Base-by-base conservation (phyloP, 2,797 vertebrate genomes). In the Squalus acanthias region DNA sequence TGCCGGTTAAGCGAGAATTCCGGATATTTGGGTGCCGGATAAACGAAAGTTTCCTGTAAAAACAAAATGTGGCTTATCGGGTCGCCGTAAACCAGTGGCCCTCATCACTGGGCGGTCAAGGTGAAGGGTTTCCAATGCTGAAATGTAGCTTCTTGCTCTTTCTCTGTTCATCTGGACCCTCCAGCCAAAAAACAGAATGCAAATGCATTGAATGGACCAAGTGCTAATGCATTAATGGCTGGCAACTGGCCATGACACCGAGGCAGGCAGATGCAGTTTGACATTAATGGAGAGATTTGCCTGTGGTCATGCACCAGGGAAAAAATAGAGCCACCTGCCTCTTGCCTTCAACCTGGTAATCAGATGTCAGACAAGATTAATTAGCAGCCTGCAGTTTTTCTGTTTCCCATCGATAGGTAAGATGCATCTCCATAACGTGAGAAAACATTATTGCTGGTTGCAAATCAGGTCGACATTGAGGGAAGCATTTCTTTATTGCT, bases 271-370 rank as follows among this genome's bases (percentile, higher is more conserved):
- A 99, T 98, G 98, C 97, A 97, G 97, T 97, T 96, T 98, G 99
- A 99, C 99, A 98, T 98, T 99, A 99, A 99, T 99, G 99, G 99
- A 98, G 98, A 98, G 98, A 99, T 98, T 98, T 97, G 98, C 99
- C 99, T 97, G 98, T 97, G 98, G 99, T 98, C 98, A 98, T 98
- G 97, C 96, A 97, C 97, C 96, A 50, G 39, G 33, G 96, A n/a
- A 67, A n/a, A 95, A 96, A 96, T 0, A 97, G 97, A 97, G 96
- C 97, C 98, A 98, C 98, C 97, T 98, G 97, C 97, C 98, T 97
- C 96, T 97, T 98, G 98, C 97, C 97, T 98, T 97, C 98, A 98
- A 98, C 98, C 97, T 98, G 98, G 97, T 98, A 99, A 98, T 98
- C 98, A 98, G 98, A 98, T 97, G 98, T 98, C 98, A 99, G 98